A percentile compares a stretch with the other conserved stretches of the same genome.
These are phyloP conservation scores for Falco columbarius DNA, from an alignment of 2,797 vertebrate species.

Conservation along the genomic window DNA sequence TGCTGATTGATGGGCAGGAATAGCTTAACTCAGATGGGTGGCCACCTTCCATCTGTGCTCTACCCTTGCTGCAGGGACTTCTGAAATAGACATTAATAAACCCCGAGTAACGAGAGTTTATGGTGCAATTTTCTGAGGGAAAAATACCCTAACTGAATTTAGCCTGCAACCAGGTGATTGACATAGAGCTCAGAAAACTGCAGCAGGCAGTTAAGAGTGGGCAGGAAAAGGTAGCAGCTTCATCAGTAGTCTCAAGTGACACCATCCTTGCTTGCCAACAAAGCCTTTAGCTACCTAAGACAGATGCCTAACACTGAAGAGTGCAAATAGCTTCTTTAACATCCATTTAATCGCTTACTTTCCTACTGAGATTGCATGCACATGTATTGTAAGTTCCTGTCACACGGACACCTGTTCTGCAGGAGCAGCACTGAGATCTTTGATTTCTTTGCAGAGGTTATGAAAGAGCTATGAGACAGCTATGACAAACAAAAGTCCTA, in stretches of 20 bases:
- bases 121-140: neutral
- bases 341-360: neutral
- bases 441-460: neutral
- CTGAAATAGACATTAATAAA: constrained; percentile 38
- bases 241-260: neutral
- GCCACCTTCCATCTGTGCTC: neutral
- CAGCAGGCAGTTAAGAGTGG: neutral
- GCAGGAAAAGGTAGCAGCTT: neutral
- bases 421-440: neutral
- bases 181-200: neutral
- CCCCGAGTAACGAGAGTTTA: neutral
- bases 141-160: neutral
- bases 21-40: neutral
- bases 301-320: neutral
- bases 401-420: neutral
- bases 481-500: neutral
- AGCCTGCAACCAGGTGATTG: neutral
- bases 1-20: neutral
- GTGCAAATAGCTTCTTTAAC: neutral
- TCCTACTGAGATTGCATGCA: neutral
- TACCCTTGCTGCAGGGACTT: neutral
- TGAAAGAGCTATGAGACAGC: neutral
- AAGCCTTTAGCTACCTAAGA: neutral
- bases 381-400: neutral
- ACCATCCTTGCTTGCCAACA: neutral